Evolutionary conservation across 2,113 vertebrate genomes (phyloP).

Genomic region (Marmota flaviventris): DNA sequence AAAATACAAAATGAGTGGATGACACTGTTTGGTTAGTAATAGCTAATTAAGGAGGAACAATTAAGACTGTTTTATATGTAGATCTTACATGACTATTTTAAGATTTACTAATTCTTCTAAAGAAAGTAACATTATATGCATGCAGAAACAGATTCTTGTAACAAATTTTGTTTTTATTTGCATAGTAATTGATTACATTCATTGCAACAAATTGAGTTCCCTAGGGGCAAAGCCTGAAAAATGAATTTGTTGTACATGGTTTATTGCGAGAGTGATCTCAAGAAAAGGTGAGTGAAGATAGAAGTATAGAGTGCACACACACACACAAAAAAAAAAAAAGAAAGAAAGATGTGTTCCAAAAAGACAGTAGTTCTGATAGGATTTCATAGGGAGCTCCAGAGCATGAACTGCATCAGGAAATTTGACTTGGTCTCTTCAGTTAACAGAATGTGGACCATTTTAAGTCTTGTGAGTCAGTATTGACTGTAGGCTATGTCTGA

Average conservation of each 20-base stretch:
- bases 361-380: background rate
- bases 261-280: background rate
- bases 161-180: background rate
- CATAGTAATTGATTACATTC: background rate
- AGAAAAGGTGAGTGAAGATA: background rate
- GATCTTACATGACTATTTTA: conserved; percentile 3
- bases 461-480: background rate
- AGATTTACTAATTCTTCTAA: background rate
- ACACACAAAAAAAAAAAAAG: no score
- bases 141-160: conserved; percentile 9
- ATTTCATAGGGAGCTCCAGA: background rate
- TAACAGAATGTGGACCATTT: background rate
- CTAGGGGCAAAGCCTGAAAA: background rate
- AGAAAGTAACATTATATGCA: background rate
- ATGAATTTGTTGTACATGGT: background rate
- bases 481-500: background rate
- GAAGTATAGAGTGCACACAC: background rate
- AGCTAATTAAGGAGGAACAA: background rate
- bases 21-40: background rate
- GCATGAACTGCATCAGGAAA: background rate
- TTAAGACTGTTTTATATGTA: background rate
- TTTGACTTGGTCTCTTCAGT: background rate
- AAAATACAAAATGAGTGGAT: background rate
- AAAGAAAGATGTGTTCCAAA: background rate
- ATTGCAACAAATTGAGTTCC: background rate